phyloP scores from a whole-genome alignment of 2,888 invertebrate genomes.

The Campoplex capitator region DNA sequence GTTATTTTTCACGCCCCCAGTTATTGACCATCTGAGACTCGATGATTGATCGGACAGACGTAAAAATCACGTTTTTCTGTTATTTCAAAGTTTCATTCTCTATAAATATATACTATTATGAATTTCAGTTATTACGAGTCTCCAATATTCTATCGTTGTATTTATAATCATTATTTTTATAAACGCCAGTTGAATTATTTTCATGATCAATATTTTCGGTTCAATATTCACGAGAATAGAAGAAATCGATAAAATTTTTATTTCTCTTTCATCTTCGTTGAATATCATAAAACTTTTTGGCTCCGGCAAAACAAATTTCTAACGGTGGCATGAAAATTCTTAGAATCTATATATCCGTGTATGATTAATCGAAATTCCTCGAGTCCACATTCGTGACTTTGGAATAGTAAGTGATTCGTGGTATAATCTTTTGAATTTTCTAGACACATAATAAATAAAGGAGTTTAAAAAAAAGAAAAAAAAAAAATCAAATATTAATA shows the following conservation, averaged over 20 bases:
- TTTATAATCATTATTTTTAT: not conserved
- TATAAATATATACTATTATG: no score
- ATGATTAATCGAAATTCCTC: constrained; percentile 16
- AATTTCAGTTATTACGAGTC: not conserved
- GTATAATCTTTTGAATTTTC: not conserved
- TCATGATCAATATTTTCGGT: not conserved
- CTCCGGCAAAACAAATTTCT: not conserved
- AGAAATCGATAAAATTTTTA: not conserved
- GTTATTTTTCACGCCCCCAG: constrained; percentile 23
- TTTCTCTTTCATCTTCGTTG: not conserved
- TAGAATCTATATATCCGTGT: not conserved
- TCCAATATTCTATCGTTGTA: not conserved
- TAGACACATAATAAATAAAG: not conserved
- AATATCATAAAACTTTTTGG: not conserved
- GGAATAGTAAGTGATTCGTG: not conserved
- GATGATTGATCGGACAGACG: constrained; percentile 10
- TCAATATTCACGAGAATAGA: not conserved
- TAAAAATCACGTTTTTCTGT: constrained; percentile 4
- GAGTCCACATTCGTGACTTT: not conserved
- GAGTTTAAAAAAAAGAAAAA: no score
- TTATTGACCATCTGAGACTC: constrained; percentile 11
- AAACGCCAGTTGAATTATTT: not conserved
- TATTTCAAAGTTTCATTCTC: not conserved
- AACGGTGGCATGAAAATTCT: constrained; percentile 9
- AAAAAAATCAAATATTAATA: not conserved